Evolutionary conservation across 2,797 vertebrate species (phyloP), one percentile per base, ranked within the genome.

Genomic region (Pelodytes ibericus): DNA sequence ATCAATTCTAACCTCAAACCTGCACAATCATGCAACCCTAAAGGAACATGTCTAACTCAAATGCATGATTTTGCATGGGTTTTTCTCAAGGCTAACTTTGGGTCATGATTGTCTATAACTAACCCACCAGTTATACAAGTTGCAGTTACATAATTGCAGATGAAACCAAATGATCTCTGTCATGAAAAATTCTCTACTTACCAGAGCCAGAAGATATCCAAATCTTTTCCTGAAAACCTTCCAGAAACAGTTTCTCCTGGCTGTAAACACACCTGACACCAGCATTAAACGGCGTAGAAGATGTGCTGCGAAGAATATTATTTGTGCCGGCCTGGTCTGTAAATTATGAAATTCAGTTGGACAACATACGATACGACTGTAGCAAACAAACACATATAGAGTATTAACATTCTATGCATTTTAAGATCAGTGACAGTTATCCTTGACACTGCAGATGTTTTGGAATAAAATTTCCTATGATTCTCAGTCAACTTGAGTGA

Each of bases 211-310:
- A 30, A n/a, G 26, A 72, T 22, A 27, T 57, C 75, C 66, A 74
- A 31, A 30, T 56, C 25, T 39, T 59, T 44, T 81, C 80, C 56
- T 81, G 80, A 7, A 36, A 78, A 18, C 80, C 80, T 62, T 78
- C 75, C 15, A 78, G 18, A 36, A 71, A 71, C 20, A 64, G 41
- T 33, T 75, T 78, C 18, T 26, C 33, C 2, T 18, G 24, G 3
- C 18, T 31, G 31, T 81, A 81, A 36, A 68, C 9, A 30, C 80
- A 81, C 9, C 80, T 71, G 18, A 77, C 60, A 16, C 80, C 53
- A 36, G 80, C 80, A 47, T 61, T 27, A 18, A 11, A 5, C 16
- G 2, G 0, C 36, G 25, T 81, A 2, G 60, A 41, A 44, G 9
- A 47, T 56, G 61, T 41, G 49, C 60, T 77, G 29, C 75, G 80